phyloP scores from a whole-genome alignment of 2,113 vertebrate genomes.

The Morone chrysops region DNA sequence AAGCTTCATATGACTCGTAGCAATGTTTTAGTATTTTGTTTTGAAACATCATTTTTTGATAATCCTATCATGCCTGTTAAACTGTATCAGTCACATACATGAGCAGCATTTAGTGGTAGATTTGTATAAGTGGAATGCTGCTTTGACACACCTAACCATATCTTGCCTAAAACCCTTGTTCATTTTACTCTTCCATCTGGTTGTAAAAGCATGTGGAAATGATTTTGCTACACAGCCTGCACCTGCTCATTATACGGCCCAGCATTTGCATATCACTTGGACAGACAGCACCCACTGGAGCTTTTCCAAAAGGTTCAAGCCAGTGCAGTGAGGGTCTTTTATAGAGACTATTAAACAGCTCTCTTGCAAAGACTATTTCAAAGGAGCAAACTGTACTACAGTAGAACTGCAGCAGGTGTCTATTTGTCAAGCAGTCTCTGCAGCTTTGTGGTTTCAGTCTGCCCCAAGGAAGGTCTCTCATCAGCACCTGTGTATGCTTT shows the following conservation, averaged over 20 bases:
- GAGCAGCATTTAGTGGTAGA: neutral
- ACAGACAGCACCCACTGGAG: constrained; percentile 59
- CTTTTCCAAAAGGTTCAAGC: constrained; percentile 46
- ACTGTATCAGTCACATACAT: neutral
- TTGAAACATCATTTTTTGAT: neutral
- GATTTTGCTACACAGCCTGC: constrained; percentile 49
- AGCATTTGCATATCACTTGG: constrained; percentile 73
- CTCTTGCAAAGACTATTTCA: constrained; percentile 53
- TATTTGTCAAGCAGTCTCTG: constrained; percentile 40
- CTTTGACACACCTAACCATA: neutral
- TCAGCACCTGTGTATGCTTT: constrained; percentile 64
- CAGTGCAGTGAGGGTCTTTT: constrained; percentile 50
- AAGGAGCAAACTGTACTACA: constrained; percentile 33
- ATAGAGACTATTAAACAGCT: constrained; percentile 63
- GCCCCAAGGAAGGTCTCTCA: constrained; percentile 44
- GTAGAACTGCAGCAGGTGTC: constrained; percentile 49
- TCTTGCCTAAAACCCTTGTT: neutral
- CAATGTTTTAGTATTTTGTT: neutral
- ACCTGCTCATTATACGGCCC: constrained; percentile 70
- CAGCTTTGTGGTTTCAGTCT: constrained; percentile 49
- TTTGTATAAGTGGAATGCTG: neutral
- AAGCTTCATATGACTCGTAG: neutral
- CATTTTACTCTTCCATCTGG: constrained; percentile 30
- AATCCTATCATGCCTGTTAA: neutral
- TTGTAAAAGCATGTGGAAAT: constrained; percentile 60